A percentile compares a stretch with the other conserved stretches of the same genome.
Conservation (phyloP, 2,113 vertebrate genomes). For the Oncorhynchus tshawytscha region DNA sequence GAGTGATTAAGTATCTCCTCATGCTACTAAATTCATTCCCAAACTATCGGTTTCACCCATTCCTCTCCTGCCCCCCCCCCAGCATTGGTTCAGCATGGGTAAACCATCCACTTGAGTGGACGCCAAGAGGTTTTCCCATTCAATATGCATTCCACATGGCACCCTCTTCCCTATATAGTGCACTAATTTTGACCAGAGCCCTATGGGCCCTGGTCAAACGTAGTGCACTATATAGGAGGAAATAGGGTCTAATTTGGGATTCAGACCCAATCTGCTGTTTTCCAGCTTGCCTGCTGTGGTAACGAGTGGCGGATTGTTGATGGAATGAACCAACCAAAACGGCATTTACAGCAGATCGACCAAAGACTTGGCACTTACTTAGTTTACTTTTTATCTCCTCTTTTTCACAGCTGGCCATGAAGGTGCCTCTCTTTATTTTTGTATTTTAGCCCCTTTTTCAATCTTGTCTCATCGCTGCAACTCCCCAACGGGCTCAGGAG, state of each 20-base stretch:
- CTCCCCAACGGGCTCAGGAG: not conserved
- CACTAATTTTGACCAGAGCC: no score
- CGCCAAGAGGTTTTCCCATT: not conserved
- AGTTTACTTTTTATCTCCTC: no score
- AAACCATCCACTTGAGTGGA: not conserved
- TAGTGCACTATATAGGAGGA: no score
- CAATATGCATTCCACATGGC: no score
- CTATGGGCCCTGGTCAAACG: no score
- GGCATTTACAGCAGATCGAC: no score
- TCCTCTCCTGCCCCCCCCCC: not conserved
- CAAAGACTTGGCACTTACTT: no score
- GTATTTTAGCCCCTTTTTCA: not conserved
- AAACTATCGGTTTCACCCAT: not conserved
- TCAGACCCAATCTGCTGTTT: not conserved
- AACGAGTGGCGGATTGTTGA: not conserved
- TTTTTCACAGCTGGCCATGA: no score
- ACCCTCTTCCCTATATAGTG: no score
- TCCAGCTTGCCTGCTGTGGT: not conserved
- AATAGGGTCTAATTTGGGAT: no score
- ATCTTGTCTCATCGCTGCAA: not conserved
- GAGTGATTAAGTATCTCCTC: constrained; percentile 6
- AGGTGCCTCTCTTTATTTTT: not conserved
- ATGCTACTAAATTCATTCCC: not conserved
- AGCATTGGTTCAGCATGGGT: constrained; percentile 4
- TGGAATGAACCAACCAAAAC: no score